Base-by-base conservation (phyloP, 2,797 vertebrate species). In the Cuniculus paca region DNA sequence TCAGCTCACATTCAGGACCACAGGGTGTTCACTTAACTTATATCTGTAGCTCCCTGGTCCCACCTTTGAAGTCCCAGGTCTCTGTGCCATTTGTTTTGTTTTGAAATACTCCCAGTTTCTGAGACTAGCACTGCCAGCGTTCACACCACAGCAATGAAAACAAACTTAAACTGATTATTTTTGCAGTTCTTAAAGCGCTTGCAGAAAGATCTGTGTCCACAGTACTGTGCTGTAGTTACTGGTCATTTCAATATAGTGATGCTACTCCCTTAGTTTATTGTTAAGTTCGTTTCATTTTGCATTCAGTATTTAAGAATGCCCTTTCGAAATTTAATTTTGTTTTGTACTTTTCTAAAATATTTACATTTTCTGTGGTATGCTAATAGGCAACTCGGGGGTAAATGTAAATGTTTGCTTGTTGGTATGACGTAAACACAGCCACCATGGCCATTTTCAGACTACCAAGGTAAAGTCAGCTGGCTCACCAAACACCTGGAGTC, bases 281-380 rank as follows among this genome's bases (percentile, higher is more conserved):
- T 42, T 83, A 39, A 6, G 2, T 56, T 82, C 48, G 4, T 94
- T 92, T 79, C 65, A 42, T 34, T 75, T 82, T 77, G 65, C 31
- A 39, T 78, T 88, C 50, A 85, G 12, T 74, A 24, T 82, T 72
- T 91, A 91, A 16, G 19, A 88, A 36, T 45, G 17, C 20, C 89
- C 5, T 92, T 75, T 89, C 42, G 6, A 61, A 58, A 17, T 74
- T 81, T 87, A 61, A 68, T 87, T 87, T 50, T 94, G 28, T 88
- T 84, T 63, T 84, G 22, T 56, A 48, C n/a, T 65, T 89, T 83
- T 34, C 54, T 85, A 65, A 79, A 86, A 3, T 82, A n/a, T 16
- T 61, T 86, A 9, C 1, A 10, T 36, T 91, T 85, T 31, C 54
- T 81, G 0, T 88, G 24, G 8, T 75, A 4, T 63, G 22, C 20